These are phyloP conservation scores for Phaethornis superciliosus DNA, from an alignment of 2,113 vertebrate genomes.

Conservation along the genomic window DNA sequence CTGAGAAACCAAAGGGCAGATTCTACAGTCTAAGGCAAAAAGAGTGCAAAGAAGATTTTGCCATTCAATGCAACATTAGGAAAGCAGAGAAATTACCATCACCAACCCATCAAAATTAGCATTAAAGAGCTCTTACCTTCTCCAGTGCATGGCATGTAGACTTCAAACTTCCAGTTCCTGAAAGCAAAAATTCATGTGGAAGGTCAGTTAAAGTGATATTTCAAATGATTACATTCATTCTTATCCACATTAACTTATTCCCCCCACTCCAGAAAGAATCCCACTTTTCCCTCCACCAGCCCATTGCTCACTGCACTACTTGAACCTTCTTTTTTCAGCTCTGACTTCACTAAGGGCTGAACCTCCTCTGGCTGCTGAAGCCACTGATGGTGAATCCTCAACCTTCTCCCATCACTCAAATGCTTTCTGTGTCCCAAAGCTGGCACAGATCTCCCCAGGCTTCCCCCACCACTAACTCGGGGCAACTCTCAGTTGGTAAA, in stretches of 20 bases:
- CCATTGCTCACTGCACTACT: neutral
- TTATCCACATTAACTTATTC: neutral
- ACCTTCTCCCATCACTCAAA: neutral
- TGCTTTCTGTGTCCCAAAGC: neutral
- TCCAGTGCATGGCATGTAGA: neutral
- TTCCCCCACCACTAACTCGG: neutral
- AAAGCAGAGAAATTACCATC: neutral
- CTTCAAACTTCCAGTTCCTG: slow-evolving; percentile 36
- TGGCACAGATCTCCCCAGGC: neutral
- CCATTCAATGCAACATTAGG: neutral
- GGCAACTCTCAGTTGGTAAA: too few relatives aligned
- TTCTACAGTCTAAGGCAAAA: neutral
- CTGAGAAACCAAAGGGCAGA: neutral
- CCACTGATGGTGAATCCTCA: neutral
- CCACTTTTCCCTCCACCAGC: too few relatives aligned
- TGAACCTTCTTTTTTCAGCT: neutral
- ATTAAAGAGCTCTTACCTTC: slow-evolving; percentile 8
- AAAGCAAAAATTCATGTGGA: neutral
- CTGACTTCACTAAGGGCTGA: neutral
- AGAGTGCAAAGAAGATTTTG: neutral
- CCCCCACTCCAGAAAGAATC: neutral
- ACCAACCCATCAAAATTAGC: neutral
- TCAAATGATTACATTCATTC: neutral
- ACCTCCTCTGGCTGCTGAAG: neutral
- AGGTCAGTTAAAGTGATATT: neutral